Evolutionary conservation across 2,113 vertebrate species (phyloP), one percentile per base, ranked within the genome.

Genomic region (Eurystomus gularis): DNA sequence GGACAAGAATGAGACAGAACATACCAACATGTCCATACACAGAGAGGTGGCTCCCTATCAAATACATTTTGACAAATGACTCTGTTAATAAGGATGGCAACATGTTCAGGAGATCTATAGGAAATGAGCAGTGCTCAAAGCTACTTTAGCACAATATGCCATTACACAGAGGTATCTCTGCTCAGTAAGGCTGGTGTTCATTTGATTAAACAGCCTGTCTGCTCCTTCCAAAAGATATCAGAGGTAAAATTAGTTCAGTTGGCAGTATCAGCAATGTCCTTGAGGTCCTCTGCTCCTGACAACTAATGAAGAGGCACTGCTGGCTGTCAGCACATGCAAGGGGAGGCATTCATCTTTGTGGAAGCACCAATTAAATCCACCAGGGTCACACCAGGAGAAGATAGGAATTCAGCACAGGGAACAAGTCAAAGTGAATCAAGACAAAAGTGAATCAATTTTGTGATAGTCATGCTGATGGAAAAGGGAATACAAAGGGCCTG

Each of bases 291-390:
- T 82, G 86, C 58, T 94, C 42, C 95, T 82, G 88, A 90, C 57
- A 64, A 13, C 95, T 97, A 97, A 97, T 96, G 96, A 97, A 97
- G 96, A 97, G 90, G 86, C 88, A 94, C 95, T 92, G 88, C 88
- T 86, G 95, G 86, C 93, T 97, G 96, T 97, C 96, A 96, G 68
- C 8, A 6, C 9, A 1, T 71, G 37, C 61, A 68, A 72, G 79
- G 35, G 42, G 49, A 95, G 84, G 68, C 95, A 97, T 97, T 96
- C 84, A 86, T 97, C 97, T 97, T 96, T 18, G 35, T 86, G 94
- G 96, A 96, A 95, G 94, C 91, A 44, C 78, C 93, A 96, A 94
- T 97, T 97, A 97, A 96, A 96, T 89, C 72, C 28, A 48, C 62
- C 9, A 0, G 16, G 84, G 62, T 93, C 84, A 75, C n/a, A 88